These are phyloP conservation scores for Habrosyne pyritoides DNA, from an alignment of 2,888 invertebrate genomes.

Conservation along the genomic window DNA sequence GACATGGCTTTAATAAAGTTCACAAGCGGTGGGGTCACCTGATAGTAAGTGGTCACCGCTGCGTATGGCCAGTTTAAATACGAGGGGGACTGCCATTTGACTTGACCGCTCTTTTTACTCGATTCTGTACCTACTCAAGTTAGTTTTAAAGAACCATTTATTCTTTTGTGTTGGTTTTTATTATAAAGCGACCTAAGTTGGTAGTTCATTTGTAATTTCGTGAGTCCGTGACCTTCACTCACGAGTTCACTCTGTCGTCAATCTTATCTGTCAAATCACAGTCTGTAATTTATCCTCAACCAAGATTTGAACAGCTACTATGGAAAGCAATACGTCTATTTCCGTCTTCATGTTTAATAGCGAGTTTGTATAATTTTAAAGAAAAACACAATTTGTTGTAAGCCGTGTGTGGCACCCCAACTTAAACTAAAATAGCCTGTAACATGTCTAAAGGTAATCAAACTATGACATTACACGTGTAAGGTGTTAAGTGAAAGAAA, in stretches of 20 bases:
- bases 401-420: conserved; percentile 43
- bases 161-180: too few species aligned
- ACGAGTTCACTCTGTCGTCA: not conserved
- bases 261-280: not conserved
- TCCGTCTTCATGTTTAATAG: conserved; percentile 24
- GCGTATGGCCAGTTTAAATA: too few species aligned
- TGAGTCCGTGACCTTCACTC: not conserved
- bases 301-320: not conserved
- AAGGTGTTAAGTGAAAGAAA: conserved; percentile 72
- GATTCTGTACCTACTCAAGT: too few species aligned
- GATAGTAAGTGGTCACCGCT: too few species aligned
- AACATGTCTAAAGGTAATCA: conserved; percentile 64
- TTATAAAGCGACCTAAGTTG: not conserved
- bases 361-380: conserved; percentile 30
- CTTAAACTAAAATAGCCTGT: conserved; percentile 58
- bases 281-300: not conserved
- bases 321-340: conserved; percentile 22
- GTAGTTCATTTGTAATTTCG: not conserved
- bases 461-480: conserved; percentile 74
- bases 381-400: conserved; percentile 34
- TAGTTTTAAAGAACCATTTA: too few species aligned
- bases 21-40: not conserved
- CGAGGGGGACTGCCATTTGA: too few species aligned
- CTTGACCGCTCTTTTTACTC: too few species aligned
- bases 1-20: conserved; percentile 12